Evolutionary conservation across 1,140 invertebrate species (phyloP), one percentile per base, ranked within the genome.

Genomic region (Apis cerana): DNA sequence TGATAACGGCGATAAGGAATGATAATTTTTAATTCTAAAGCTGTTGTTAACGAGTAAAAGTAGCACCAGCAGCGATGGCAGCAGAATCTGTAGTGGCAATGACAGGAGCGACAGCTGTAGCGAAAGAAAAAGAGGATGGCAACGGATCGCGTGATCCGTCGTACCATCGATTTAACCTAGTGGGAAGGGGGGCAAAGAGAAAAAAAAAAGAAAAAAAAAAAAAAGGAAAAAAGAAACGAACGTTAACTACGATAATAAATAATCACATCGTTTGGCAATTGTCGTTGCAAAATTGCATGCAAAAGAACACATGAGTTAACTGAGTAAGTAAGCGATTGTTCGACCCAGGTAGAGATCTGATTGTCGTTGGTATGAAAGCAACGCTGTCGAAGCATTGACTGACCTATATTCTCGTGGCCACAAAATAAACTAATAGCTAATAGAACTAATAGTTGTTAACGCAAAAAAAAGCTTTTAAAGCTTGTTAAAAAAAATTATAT

Each of bases 381-480:
- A 80, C 75, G 80, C 70, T 79, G 77, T 85, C 76, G 72, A 88
- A 82, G 83, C 75, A 70, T 83, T 82, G 62, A 80, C 80, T 77
- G 69, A 82, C 80, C 87, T 83, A 84, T 83, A 65, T 61, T 75
- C 62, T 82, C 69, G 80, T 65, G 74, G 80, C 87, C 85, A 85
- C 80, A 87, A 75, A 62, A 56, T 64, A 65, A 86, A 62, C 78
- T 69, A 62, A 43, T 7, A 43, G 33, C 33, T 43, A 43, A 33
- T n/a, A 85, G 61, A 77, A 87, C 85, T n/a, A n/a, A 72, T 68
- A 81, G 70, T 79, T 56, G 33, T 43, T 43, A 7, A n/a, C n/a
- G n/a, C n/a, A 43, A 43, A 85, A 87, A 79, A 76, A 81, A 87
- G 79, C 71, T 87, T 82, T 72, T 84, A 87, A 87, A 87, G 86